A percentile compares a stretch with the other conserved stretches of the same genome.
Conservation (phyloP, 2,113 vertebrate genomes). For the Cercopithecus mona region DNA sequence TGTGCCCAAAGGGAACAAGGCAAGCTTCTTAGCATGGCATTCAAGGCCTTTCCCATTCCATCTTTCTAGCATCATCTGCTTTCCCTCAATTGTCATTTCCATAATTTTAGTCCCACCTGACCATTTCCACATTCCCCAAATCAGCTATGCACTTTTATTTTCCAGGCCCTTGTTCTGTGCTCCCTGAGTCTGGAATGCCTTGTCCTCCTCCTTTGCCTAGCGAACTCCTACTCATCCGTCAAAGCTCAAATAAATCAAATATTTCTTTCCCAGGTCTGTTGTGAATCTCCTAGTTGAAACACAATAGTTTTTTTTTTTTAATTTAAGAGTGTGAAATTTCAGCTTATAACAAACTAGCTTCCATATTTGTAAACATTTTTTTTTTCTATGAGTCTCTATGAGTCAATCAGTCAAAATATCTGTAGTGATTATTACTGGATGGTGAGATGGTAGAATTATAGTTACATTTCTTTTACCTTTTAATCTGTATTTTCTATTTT, state of each 20-base stretch:
- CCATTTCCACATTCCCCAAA: neutral
- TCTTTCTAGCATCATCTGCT: neutral
- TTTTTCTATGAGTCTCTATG: neutral
- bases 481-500: neutral
- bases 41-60: neutral
- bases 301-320: neutral
- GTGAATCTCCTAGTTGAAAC: neutral
- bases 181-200: neutral
- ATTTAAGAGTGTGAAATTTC: neutral
- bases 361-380: neutral
- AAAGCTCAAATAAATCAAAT: neutral
- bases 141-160: neutral
- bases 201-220: neutral
- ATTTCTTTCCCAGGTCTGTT: neutral
- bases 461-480: neutral
- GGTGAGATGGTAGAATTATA: neutral
- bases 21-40: neutral
- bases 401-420: neutral
- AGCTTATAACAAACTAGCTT: neutral
- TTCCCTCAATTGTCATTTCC: neutral
- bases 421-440: neutral
- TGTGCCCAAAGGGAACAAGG: neutral
- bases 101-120: neutral
- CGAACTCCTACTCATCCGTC: neutral
- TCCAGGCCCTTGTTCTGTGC: neutral